These are phyloP conservation scores for Ferdinandea cuprea DNA, from an alignment of 2,888 invertebrate species.

Conservation along the genomic window DNA sequence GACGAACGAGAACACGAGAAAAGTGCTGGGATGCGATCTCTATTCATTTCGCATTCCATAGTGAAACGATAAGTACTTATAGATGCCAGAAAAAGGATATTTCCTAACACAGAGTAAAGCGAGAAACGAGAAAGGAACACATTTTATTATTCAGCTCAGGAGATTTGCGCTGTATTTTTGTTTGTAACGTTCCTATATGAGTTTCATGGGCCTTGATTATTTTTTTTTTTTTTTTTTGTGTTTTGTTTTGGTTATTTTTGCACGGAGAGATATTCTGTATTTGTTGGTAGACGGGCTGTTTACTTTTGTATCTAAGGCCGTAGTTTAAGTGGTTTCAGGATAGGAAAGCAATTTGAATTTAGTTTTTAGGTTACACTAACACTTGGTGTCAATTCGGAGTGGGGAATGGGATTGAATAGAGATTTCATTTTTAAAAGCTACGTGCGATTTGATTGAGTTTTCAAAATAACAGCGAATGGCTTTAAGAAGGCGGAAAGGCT, in stretches of 20 bases:
- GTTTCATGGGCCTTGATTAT: constrained; percentile 56
- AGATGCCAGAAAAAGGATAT: constrained; percentile 41
- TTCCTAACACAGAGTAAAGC: background rate
- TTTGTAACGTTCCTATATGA: constrained; percentile 34
- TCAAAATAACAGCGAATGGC: no score
- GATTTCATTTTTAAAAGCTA: background rate
- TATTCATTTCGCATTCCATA: constrained; percentile 64
- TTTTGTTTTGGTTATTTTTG: constrained; percentile 35
- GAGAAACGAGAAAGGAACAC: background rate
- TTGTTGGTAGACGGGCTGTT: background rate
- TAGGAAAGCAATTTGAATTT: constrained; percentile 13
- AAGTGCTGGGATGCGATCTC: constrained; percentile 33
- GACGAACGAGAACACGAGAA: constrained; percentile 28
- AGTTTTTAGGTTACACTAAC: constrained; percentile 15
- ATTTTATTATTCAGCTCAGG: constrained; percentile 66
- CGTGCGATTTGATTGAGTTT: background rate
- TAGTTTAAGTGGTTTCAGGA: constrained; percentile 11
- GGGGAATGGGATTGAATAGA: constrained; percentile 10
- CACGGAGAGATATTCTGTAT: constrained; percentile 3
- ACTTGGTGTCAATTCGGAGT: constrained; percentile 17
- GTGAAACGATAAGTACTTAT: constrained; percentile 61
- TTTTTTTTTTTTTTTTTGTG: constrained; percentile 35
- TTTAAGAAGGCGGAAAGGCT: no score
- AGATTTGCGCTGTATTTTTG: constrained; percentile 14
- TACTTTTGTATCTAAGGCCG: constrained; percentile 1